Base-by-base conservation (phyloP, 1,140 invertebrate species). In the Drosophila trapezifrons region DNA sequence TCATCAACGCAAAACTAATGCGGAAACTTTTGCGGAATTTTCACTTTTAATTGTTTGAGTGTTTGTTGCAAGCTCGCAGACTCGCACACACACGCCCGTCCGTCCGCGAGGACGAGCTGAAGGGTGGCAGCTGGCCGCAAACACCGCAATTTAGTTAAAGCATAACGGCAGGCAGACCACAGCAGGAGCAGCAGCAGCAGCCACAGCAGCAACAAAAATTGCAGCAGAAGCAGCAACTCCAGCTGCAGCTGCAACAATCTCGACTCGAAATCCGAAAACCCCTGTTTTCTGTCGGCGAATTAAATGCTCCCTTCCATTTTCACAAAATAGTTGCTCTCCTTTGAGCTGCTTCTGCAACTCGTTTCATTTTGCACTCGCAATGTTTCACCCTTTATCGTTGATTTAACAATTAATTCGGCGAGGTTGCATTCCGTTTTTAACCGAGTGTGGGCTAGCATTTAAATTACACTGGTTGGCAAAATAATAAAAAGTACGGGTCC, bases 1-100 rank as follows among this genome's bases (percentile, higher is more conserved):
- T 85, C 82, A 86, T 86, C 75, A 81, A 86, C 82, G 64, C 82
- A 86, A 86, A 86, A 86, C 78, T 67, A 86, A 86, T 86, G 78
- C 82, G 78, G 78, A 86, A 86, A 86, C 77, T 86, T 78, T 86
- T 82, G 58, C 70, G 66, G 58, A 86, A 86, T 86, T 86, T 86
- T 86, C 80, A 86, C 82, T 86, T 86, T 86, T 86, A 86, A 86
- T 86, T 86, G 82, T 85, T 86, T 78, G 82, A 86, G 82, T 86
- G 78, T 86, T 86, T 81, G 75, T 51, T 75, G 70, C 62, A 58
- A 56, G 45, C 76, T 56, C 58, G 75, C 79, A 56, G 46, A 59
- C 46, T 58, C 49, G 62, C 51, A 42, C 52, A 46, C 42, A 64
- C 32, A 47, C 20, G 32, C 29, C 49, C 13, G 29, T 13, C 29